These are phyloP conservation scores for Heliconius melpomene DNA, from an alignment of 1,140 invertebrate species.

Conservation along the genomic window DNA sequence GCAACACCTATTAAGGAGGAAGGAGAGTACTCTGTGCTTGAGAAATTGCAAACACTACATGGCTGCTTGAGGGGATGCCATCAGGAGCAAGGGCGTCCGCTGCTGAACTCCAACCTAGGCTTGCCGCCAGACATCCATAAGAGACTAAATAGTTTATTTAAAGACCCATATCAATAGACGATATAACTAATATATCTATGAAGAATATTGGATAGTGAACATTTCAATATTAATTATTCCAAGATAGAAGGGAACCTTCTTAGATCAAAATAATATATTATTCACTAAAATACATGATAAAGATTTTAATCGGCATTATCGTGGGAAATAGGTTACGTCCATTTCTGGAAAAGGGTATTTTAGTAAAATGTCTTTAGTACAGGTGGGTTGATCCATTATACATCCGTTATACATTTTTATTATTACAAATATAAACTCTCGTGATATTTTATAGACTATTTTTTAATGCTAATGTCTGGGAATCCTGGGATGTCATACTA, in stretches of 20 bases:
- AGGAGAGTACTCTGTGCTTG: too few relatives aligned
- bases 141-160: too few relatives aligned
- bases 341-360: background rate
- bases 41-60: too few relatives aligned
- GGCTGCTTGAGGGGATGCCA: too few relatives aligned
- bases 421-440: background rate
- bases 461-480: too few relatives aligned
- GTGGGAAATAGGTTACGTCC: background rate
- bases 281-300: constrained; percentile 1
- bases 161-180: too few relatives aligned
- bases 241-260: background rate
- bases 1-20: too few relatives aligned
- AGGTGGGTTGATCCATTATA: background rate
- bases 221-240: constrained; percentile 4
- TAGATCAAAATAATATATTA: background rate
- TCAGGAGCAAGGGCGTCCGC: too few relatives aligned
- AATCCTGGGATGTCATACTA: too few relatives aligned
- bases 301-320: background rate
- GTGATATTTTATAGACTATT: background rate
- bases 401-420: background rate
- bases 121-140: too few relatives aligned
- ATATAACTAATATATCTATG: too few relatives aligned
- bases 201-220: background rate
- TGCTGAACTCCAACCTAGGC: too few relatives aligned
- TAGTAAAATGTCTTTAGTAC: background rate